Evolutionary conservation across 1,140 invertebrate species (phyloP).

Genomic region (Drosophila fuyamai): DNA sequence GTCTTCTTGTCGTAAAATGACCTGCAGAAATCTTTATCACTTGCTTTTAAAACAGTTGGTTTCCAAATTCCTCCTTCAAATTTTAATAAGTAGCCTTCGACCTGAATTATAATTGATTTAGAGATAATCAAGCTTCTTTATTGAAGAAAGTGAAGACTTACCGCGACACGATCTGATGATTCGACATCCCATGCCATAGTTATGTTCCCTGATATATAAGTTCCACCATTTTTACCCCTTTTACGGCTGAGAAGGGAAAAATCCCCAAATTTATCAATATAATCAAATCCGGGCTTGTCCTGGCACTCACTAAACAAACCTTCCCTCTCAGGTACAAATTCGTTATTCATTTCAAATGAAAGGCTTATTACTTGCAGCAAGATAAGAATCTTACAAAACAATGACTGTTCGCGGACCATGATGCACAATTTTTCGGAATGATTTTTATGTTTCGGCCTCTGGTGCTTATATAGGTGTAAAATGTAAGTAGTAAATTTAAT

Average conservation of each 20-base stretch:
- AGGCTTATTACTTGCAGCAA: background rate
- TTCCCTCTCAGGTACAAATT: background rate
- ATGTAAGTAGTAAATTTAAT: too few relatives aligned
- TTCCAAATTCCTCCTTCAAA: background rate
- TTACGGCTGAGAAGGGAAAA: background rate
- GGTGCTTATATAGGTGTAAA: background rate
- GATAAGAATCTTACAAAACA: background rate
- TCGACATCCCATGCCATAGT: background rate
- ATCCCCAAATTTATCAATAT: background rate
- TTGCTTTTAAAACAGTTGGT: background rate
- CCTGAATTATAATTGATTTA: background rate
- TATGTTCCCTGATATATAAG: background rate
- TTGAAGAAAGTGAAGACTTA: background rate
- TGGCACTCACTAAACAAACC: background rate
- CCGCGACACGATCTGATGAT: background rate
- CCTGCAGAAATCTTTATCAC: background rate
- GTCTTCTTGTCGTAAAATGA: conserved; percentile 5
- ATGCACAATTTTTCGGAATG: background rate
- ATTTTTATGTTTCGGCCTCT: too few relatives aligned
- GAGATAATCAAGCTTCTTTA: too few relatives aligned
- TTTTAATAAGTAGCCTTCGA: background rate
- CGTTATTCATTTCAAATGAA: background rate
- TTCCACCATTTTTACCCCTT: background rate
- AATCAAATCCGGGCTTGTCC: background rate
- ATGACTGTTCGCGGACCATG: background rate